phyloP scores from a whole-genome alignment of 2,888 invertebrate genomes.

The Scaptomyza tumidula region DNA sequence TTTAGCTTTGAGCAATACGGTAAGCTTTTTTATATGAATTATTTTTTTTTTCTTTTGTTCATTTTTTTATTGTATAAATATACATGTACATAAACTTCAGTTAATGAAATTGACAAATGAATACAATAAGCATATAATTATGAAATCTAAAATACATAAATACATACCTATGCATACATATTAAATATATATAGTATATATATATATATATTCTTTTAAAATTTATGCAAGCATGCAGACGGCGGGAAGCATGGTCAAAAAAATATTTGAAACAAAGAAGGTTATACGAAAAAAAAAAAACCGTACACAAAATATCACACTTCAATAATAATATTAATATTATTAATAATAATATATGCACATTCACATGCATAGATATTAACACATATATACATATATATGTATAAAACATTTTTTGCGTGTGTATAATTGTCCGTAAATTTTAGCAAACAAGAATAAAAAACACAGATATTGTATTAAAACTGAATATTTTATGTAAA shows the following conservation, averaged over 20 bases:
- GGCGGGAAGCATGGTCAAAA: constrained; percentile 31
- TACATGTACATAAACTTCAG: constrained; percentile 24
- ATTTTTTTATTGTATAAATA: constrained; percentile 14
- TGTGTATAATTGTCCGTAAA: constrained; percentile 83
- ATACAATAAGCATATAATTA: constrained; percentile 56
- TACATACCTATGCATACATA: constrained; percentile 46
- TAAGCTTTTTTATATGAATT: neutral
- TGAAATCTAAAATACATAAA: constrained; percentile 48
- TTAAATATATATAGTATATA: constrained; percentile 72
- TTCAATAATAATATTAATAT: constrained; percentile 70
- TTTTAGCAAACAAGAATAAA: constrained; percentile 71
- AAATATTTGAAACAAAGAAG: constrained; percentile 21
- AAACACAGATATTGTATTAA: constrained; percentile 44
- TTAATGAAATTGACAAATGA: constrained; percentile 39
- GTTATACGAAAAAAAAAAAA: constrained; percentile 29
- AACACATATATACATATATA: constrained; percentile 32
- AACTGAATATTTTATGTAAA: constrained; percentile 70
- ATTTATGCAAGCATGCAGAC: constrained; percentile 67
- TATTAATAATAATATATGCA: constrained; percentile 44
- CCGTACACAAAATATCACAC: constrained; percentile 67
- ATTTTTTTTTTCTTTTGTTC: constrained; percentile 3
- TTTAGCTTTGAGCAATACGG: constrained; percentile 7
- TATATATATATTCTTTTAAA: constrained; percentile 82
- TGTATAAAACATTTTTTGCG: constrained; percentile 51
- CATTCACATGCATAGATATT: constrained; percentile 43